These are phyloP conservation scores for Calyptommatus sinebrachiatus DNA, from an alignment of 2,113 vertebrate species.

Conservation along the genomic window DNA sequence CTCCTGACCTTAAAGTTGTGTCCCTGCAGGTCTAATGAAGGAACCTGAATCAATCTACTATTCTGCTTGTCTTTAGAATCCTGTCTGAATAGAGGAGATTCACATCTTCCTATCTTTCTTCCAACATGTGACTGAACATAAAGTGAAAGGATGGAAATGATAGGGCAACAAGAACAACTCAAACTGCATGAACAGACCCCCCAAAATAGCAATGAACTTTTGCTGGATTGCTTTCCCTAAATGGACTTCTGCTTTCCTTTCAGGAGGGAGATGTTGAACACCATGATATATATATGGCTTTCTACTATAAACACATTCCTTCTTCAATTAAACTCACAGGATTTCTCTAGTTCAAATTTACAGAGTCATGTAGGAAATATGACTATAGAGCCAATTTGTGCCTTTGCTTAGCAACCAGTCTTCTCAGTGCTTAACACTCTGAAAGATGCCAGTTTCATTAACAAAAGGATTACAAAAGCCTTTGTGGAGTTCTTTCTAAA, in stretches of 20 bases:
- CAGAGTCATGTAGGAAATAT: conserved; percentile 10
- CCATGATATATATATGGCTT: neutral
- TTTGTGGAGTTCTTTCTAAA: rapidly evolving
- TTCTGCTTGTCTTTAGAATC: neutral
- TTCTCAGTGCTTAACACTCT: conserved; percentile 14
- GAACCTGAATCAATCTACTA: neutral
- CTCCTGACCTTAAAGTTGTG: too few relatives aligned
- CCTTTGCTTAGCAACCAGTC: conserved; percentile 58
- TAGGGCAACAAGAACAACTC: neutral
- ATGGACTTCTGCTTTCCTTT: too few relatives aligned
- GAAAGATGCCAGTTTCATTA: neutral
- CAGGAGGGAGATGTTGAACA: neutral
- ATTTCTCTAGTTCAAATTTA: conserved; percentile 38
- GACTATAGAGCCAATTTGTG: conserved; percentile 33
- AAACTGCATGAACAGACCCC: neutral
- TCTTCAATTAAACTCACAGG: conserved; percentile 29
- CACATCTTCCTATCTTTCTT: neutral
- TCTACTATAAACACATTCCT: conserved; percentile 5
- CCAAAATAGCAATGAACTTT: neutral
- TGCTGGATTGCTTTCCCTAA: neutral
- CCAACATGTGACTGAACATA: neutral
- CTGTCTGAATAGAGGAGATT: neutral
- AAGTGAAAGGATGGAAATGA: neutral
- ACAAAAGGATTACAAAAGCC: neutral
- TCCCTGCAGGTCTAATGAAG: too few relatives aligned